phyloP scores from a whole-genome alignment of 2,888 invertebrate species.

The Troides helena region DNA sequence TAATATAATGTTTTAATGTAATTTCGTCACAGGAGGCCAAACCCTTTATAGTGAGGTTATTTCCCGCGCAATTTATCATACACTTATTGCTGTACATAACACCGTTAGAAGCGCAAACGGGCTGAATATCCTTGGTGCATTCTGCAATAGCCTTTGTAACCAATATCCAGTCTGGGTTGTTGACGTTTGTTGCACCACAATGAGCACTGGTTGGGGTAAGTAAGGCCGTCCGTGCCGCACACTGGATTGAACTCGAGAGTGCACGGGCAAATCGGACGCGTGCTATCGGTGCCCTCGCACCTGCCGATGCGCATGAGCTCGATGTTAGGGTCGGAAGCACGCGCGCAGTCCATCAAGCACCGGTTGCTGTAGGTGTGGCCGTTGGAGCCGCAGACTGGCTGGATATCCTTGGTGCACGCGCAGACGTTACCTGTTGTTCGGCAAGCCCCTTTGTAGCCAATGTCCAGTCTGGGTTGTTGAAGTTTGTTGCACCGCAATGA shows the following conservation, averaged over 20 bases:
- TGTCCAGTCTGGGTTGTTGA: neutral
- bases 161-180: constrained; percentile 3
- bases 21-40: constrained; percentile 32
- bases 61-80: constrained; percentile 73
- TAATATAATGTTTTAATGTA: neutral
- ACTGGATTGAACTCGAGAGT: constrained; percentile 35
- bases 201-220: constrained; percentile 44
- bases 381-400: constrained; percentile 47
- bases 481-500: constrained; percentile 36
- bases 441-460: constrained; percentile 18
- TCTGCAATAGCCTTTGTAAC: constrained; percentile 16
- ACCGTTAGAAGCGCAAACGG: constrained; percentile 85
- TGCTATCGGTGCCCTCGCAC: constrained; percentile 13
- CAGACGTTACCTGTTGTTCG: constrained; percentile 4
- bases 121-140: constrained; percentile 44
- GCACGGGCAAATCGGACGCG: constrained; percentile 26
- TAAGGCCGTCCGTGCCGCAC: constrained; percentile 41
- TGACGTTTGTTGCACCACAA: constrained; percentile 35
- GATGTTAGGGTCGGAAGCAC: constrained; percentile 31
- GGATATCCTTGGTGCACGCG: neutral
- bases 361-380: constrained; percentile 45
- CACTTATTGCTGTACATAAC: constrained; percentile 85
- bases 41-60: constrained; percentile 29
- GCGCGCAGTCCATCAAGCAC: constrained; percentile 41
- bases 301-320: constrained; percentile 7